Evolutionary conservation across 2,113 vertebrate genomes (phyloP).

Genomic region (Anoura caudifer): DNA sequence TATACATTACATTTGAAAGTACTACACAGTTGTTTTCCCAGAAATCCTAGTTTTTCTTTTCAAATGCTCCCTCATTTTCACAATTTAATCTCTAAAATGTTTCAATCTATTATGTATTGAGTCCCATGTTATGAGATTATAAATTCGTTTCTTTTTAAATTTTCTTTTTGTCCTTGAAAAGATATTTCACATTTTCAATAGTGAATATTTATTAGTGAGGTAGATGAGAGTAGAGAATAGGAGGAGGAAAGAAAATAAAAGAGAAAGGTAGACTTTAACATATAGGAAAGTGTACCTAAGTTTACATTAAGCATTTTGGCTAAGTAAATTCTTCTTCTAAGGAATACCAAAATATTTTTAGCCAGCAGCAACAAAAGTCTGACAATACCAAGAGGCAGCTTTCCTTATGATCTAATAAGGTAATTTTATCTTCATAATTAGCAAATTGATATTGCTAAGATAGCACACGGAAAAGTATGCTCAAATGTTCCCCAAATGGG

Average conservation of each 20-base stretch:
- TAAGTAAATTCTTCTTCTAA: constrained; percentile 35
- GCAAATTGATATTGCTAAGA: constrained; percentile 55
- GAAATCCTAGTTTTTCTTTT: constrained; percentile 16
- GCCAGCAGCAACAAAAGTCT: constrained; percentile 13
- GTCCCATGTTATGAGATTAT: background rate
- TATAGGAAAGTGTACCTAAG: background rate
- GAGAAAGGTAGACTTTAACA: background rate
- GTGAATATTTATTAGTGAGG: background rate
- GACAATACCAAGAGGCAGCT: constrained; percentile 30
- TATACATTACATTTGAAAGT: constrained; percentile 11
- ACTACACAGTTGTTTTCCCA: background rate
- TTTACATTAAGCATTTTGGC: constrained; percentile 10
- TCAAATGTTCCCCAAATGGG: background rate
- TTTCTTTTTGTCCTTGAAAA: constrained; percentile 13
- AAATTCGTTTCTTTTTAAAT: constrained; percentile 25
- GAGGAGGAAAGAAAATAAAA: constrained; percentile 18
- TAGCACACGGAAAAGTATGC: constrained; percentile 22
- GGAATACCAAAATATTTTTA: constrained; percentile 41
- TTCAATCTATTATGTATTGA: background rate
- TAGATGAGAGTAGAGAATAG: background rate
- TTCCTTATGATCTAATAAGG: constrained; percentile 49
- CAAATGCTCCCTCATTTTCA: constrained; percentile 14
- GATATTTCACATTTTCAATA: background rate
- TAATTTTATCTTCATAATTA: constrained; percentile 60
- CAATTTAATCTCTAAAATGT: constrained; percentile 19